Percentiles rank a stretch among this genome's conserved stretches.
These are phyloP conservation scores for Vulpes ferrilata DNA, from an alignment of 2,113 vertebrate genomes.

Conservation along the genomic window DNA sequence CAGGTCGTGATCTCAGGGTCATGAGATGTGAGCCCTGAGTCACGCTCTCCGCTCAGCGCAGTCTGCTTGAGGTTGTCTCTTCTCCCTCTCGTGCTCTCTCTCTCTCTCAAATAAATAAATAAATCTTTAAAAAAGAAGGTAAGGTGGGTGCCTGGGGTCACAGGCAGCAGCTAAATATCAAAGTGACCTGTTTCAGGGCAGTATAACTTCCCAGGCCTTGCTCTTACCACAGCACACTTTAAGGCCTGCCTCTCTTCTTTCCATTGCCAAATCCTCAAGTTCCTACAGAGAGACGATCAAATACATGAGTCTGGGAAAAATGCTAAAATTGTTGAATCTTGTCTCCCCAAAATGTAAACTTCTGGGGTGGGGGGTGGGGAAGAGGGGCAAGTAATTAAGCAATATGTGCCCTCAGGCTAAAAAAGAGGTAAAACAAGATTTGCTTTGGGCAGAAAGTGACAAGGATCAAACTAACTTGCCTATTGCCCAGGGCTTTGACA, in stretches of 20 bases:
- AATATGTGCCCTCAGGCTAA: background rate
- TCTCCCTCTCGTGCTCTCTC: background rate
- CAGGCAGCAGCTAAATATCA: background rate
- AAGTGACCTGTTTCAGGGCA: background rate
- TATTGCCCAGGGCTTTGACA: background rate
- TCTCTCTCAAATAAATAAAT: background rate
- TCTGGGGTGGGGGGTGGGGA: background rate
- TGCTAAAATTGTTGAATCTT: background rate
- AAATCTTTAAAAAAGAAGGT: background rate
- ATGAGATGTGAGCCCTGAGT: background rate
- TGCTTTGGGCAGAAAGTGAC: background rate
- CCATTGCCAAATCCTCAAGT: background rate
- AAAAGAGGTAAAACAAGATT: background rate
- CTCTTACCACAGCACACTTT: background rate
- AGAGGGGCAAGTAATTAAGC: background rate
- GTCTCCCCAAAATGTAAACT: slow-evolving; percentile 33
- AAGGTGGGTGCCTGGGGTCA: background rate
- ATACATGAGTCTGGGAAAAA: background rate
- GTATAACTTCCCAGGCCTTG: background rate
- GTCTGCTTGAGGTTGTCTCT: background rate
- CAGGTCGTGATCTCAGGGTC: background rate
- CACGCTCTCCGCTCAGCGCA: background rate
- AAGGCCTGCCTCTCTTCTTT: background rate
- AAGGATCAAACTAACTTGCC: background rate
- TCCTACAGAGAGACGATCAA: background rate